Conservation (phyloP, 2,888 invertebrate genomes). For the Agapetus fuscipes region DNA sequence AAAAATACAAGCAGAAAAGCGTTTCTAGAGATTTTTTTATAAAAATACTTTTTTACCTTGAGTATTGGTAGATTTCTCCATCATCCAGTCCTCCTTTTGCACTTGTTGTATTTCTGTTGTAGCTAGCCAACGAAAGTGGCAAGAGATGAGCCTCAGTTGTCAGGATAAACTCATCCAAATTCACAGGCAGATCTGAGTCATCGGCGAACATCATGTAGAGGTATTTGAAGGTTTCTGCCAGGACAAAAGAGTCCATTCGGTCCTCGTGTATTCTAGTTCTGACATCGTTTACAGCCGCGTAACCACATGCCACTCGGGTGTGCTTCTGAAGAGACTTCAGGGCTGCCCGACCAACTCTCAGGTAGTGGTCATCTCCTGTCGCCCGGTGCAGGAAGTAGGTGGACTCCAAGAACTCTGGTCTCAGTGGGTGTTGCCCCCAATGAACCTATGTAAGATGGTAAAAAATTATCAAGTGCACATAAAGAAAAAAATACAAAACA, state of each 20-base stretch:
- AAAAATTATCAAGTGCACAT: neutral
- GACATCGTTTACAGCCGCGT: conserved; percentile 95
- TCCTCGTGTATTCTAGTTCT: conserved; percentile 86
- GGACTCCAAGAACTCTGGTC: conserved; percentile 96
- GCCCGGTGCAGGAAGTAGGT: conserved; percentile 96
- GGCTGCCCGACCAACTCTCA: conserved; percentile 81
- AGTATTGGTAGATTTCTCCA: conserved; percentile 14
- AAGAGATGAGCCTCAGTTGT: conserved; percentile 94
- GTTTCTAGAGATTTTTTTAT: too few species aligned
- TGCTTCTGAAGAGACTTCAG: conserved; percentile 82
- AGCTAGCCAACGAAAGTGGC: conserved; percentile 71
- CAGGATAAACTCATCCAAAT: conserved; percentile 79
- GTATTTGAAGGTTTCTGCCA: conserved; percentile 97
- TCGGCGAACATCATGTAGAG: conserved; percentile 89
- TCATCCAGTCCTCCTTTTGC: conserved; percentile 38
- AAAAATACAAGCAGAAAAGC: too few species aligned
- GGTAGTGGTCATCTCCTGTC: conserved; percentile 91
- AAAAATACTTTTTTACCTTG: too few species aligned
- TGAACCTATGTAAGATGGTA: conserved; percentile 68
- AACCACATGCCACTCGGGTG: conserved; percentile 92
- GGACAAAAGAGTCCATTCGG: conserved; percentile 96
- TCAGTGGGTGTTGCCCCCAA: conserved; percentile 95
- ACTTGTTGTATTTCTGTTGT: conserved; percentile 44
- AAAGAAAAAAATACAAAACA: neutral
- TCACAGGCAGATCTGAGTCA: conserved; percentile 69